Evolutionary conservation across 1,140 invertebrate genomes (phyloP).

Genomic region (Drosophila baimaii): DNA sequence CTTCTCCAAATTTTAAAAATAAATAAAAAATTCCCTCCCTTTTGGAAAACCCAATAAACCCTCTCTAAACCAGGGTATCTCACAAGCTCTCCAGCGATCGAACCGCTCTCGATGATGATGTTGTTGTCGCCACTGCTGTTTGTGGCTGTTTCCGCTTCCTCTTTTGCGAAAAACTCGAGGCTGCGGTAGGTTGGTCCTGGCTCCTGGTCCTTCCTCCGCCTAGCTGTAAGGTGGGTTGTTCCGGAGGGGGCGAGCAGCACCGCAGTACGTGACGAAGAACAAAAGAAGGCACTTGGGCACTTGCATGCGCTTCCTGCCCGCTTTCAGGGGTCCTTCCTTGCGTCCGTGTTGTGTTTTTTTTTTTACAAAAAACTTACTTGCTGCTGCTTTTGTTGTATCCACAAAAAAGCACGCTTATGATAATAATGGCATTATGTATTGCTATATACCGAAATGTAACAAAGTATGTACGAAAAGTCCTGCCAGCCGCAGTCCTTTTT

Average conservation of each 20-base stretch:
- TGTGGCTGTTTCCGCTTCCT: constrained; percentile 78
- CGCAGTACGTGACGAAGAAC: constrained; percentile 84
- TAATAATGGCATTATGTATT: constrained; percentile 79
- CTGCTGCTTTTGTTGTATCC: constrained; percentile 75
- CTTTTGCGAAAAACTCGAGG: constrained; percentile 58
- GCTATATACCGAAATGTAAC: constrained; percentile 36
- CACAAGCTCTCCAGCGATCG: constrained; percentile 58
- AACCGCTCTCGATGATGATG: constrained; percentile 65
- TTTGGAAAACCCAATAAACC: background rate
- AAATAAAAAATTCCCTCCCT: background rate
- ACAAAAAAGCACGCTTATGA: constrained; percentile 83
- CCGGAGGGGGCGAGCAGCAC: constrained; percentile 53
- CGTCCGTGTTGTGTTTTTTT: constrained; percentile 36
- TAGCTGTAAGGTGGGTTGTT: constrained; percentile 47
- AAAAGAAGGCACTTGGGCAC: constrained; percentile 84
- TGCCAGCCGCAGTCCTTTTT: constrained; percentile 49
- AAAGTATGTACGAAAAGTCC: constrained; percentile 23
- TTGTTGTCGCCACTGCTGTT: constrained; percentile 36
- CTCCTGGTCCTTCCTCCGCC: constrained; percentile 2
- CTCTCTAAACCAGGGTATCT: background rate
- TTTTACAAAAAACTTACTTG: constrained; percentile 35
- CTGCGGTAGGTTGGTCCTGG: constrained; percentile 45
- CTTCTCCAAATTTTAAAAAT: background rate
- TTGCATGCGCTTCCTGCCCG: constrained; percentile 60
- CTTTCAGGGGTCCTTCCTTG: constrained; percentile 19